Base-by-base conservation (phyloP, 1,140 invertebrate genomes). In the Drosophila trapezifrons region DNA sequence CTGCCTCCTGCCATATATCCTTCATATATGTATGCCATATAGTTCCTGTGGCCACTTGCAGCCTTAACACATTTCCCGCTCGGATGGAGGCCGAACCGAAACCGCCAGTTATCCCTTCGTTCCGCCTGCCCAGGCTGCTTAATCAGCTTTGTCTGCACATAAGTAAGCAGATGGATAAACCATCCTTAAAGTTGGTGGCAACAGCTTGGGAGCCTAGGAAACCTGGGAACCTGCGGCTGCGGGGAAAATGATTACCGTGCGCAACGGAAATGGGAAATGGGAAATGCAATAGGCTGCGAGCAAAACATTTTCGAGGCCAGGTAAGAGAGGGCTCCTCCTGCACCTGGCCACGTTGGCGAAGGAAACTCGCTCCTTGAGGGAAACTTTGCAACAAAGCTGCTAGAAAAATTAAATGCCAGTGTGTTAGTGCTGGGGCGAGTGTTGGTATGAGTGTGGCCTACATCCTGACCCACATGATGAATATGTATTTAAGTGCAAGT, bases 391-490 rank as follows among this genome's bases (percentile, higher is more conserved):
- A 74, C 72, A 65, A 75, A 75, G 52, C 71, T n/a, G 65, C 27
- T 29, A 10, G 46, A 29, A 38, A 51, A 40, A 60, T 55, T 18
- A 37, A 54, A 37, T 54, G 32, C 4, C 13, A 54, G 32, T 37
- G 51, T 51, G 29, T 32, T 32, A 7, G 47, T 51, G 47, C 47
- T 6, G 18, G 37, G 12, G 22, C 38, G 35, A 35, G 42, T 47
- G 35, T 55, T 42, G 52, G 59, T 66, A 54, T 70, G 71, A 45
- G 76, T 62, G 67, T 84, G 82, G 66, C 82, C 84, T 87, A 87
- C 83, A 86, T 87, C 80, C 62, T 66, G 49, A 57, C 64, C 73
- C 71, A 65, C 66, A 73, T 77, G 78, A 81, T 81, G 71, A 56
- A 45, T 70, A 69, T 71, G 65, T 45, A 49, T 49, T 66, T 69